Evolutionary conservation across 2,113 vertebrate species (phyloP).

Genomic region (Syngnathus scovelli): DNA sequence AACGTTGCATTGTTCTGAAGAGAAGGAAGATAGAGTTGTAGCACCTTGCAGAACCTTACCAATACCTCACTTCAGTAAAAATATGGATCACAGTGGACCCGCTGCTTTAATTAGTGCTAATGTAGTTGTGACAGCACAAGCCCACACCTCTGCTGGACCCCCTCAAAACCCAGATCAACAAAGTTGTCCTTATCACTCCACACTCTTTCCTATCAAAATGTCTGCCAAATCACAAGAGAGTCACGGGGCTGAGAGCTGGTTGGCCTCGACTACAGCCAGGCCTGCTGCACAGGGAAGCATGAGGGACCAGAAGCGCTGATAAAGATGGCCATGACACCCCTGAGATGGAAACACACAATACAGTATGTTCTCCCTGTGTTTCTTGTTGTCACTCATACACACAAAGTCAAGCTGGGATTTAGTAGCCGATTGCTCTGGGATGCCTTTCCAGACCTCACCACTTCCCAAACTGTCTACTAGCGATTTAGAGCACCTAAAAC

Average conservation of each 20-base stretch:
- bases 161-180: conserved; percentile 25
- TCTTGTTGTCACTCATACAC: conserved; percentile 9
- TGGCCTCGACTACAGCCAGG: conserved; percentile 38
- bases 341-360: conserved; percentile 19
- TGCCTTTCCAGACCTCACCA: conserved; percentile 32
- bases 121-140: conserved; percentile 3
- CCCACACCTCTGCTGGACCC: conserved; percentile 20
- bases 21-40: neutral
- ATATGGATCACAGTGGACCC: conserved; percentile 16
- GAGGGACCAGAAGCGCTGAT: conserved; percentile 50
- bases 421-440: conserved; percentile 51
- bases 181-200: conserved; percentile 50
- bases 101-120: neutral
- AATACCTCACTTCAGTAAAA: conserved; percentile 8
- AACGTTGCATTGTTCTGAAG: neutral
- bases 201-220: conserved; percentile 65
- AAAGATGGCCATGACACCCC: conserved; percentile 52
- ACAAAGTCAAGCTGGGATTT: conserved; percentile 31
- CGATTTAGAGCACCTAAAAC: conserved; percentile 36
- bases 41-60: conserved; percentile 23
- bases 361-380: conserved; percentile 5
- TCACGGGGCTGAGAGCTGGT: conserved; percentile 53
- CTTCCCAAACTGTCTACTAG: conserved; percentile 32
- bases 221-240: conserved; percentile 65
- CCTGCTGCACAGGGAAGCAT: conserved; percentile 36